Base-by-base conservation (phyloP, 2,113 vertebrate species). In the Eurypyga helias region DNA sequence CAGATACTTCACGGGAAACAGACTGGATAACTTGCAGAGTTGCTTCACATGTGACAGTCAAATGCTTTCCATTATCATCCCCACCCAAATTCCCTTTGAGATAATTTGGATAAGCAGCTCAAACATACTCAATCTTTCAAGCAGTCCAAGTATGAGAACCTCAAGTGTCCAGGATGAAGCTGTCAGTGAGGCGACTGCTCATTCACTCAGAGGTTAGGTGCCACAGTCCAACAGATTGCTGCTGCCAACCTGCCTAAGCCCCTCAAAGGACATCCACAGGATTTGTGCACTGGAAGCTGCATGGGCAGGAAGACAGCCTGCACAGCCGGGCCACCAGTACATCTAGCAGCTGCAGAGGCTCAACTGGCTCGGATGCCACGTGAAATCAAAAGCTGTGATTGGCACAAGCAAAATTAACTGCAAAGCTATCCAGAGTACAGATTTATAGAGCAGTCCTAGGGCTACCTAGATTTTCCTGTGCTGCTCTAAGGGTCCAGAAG, bases 261-360 rank as follows among this genome's bases (percentile, higher is more conserved):
- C 49, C 54, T 61, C 0, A 0, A 11, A 71, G 24, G 54, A 26
- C 6, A 0, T 73, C 41, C 52, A 0, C 7, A 48, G 52, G 17
- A 62, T 41, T 19, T 0, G 0, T 5, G 79, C 13, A 1, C 41
- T 3, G 2, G 15, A 5, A 38, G 38, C n/a, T 43, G 38, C 23
- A 16, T 1, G 49, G 54, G 49, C 69, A 48, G 38, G 81, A 57
- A 81, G 58, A 79, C 49, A 80, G 45, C 26, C 77, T 15, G 17
- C 1, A 2, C 46, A 73, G 33, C 45, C 33, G 41, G 29, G 90
- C 60, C 86, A 88, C 17, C 78, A 75, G 65, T 43, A 33, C 0
- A 1, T 19, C 52, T 5, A 52, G 82, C 4, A 26, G 43, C 65
- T 41, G 31, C 58, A n/a, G 73, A 62, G n/a, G 29, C 36, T 48